A percentile compares a stretch with the other conserved stretches of the same genome.
Evolutionary conservation across 2,797 vertebrate species (phyloP).

Genomic region (Sebastes alutus): DNA sequence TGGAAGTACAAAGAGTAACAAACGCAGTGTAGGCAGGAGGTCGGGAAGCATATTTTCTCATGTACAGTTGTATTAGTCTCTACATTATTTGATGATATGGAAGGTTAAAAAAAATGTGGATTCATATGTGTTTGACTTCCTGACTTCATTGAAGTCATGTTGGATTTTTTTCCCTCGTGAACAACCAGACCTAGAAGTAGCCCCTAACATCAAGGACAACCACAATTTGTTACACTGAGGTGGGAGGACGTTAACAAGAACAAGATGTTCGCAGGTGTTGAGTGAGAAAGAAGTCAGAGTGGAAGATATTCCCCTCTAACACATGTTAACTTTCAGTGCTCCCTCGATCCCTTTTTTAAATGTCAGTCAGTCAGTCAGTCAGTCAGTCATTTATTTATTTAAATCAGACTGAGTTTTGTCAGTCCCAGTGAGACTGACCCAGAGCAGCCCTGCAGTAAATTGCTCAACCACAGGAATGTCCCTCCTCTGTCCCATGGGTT

Average conservation of each 20-base stretch:
- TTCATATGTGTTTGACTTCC: slow-evolving; percentile 6
- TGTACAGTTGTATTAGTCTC: background rate
- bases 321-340: slow-evolving; percentile 11
- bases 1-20: no score
- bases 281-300: background rate
- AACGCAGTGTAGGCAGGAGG: no score
- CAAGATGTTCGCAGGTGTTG: slow-evolving; percentile 5
- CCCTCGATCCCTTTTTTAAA: background rate
- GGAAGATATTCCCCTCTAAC: background rate
- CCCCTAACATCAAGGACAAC: background rate
- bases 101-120: background rate
- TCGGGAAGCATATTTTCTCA: background rate
- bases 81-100: background rate
- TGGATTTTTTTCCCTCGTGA: background rate
- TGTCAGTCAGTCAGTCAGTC: background rate
- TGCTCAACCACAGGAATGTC: slow-evolving; percentile 72
- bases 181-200: background rate
- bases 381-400: slow-evolving; percentile 25
- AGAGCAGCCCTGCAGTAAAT: slow-evolving; percentile 25
- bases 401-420: slow-evolving; percentile 24
- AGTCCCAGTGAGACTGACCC: slow-evolving; percentile 50
- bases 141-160: background rate
- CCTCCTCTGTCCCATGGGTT: slow-evolving; percentile 56
- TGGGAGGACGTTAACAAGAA: slow-evolving; percentile 21
- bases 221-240: background rate